These are phyloP conservation scores for Thunnus thynnus DNA, from an alignment of 2,113 vertebrate species.

Conservation along the genomic window DNA sequence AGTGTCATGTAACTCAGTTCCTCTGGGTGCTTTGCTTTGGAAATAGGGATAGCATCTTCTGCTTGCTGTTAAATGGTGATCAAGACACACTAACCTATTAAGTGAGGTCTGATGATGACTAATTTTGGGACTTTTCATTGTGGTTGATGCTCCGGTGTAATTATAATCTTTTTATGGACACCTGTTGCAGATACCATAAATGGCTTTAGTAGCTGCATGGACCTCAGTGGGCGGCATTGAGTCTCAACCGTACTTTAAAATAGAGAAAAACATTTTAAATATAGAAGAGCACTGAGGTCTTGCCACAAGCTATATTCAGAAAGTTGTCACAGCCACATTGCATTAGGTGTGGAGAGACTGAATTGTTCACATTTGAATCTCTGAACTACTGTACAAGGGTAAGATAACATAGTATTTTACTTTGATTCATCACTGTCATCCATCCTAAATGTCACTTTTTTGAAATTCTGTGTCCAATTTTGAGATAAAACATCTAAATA, in stretches of 20 bases:
- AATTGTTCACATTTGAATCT: background rate
- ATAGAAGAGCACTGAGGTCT: constrained; percentile 23
- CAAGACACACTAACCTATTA: background rate
- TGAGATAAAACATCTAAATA: background rate
- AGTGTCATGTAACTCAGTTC: background rate
- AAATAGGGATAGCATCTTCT: no score
- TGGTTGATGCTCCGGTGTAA: constrained; percentile 23
- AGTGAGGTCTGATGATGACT: constrained; percentile 1
- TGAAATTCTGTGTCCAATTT: background rate
- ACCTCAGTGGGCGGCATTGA: background rate
- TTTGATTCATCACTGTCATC: background rate
- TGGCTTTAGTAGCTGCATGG: background rate
- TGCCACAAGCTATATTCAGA: constrained; percentile 18
- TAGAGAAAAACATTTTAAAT: constrained; percentile 21
- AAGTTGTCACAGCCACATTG: background rate
- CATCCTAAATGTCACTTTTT: background rate
- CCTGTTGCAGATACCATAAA: constrained; percentile 52
- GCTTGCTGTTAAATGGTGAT: background rate
- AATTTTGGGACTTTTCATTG: constrained; percentile 11
- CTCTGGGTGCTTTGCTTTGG: background rate
- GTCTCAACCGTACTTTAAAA: constrained; percentile 37
- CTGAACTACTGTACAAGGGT: background rate
- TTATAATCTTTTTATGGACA: constrained; percentile 37
- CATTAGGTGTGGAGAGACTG: background rate
- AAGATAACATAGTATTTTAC: background rate